phyloP scores from a whole-genome alignment of 2,113 vertebrate species.

The Elaphurus davidianus region DNA sequence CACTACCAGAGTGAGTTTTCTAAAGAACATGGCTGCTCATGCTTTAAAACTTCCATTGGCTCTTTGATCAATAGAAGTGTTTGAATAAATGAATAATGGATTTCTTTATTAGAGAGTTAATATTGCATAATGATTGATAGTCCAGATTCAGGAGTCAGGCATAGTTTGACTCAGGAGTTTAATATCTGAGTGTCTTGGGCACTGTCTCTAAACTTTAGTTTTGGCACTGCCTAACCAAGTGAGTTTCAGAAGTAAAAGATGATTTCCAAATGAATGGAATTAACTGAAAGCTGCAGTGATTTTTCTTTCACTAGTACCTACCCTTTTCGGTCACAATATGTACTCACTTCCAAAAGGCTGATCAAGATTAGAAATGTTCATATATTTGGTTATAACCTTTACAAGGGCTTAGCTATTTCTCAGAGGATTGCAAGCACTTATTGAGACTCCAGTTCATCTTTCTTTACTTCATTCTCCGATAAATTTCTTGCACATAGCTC shows the following conservation, averaged over 20 bases:
- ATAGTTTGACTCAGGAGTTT: not conserved
- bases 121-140: not conserved
- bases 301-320: not conserved
- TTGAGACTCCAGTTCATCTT: conserved; percentile 61
- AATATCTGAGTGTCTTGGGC: not conserved
- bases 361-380: conserved; percentile 46
- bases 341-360: not conserved
- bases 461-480: conserved; percentile 59
- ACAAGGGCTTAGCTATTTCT: conserved; percentile 56
- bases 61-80: not conserved
- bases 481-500: conserved; percentile 66
- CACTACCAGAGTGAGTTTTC: not conserved
- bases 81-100: not conserved
- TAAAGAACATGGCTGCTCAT: not conserved
- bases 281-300: not conserved
- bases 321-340: not conserved
- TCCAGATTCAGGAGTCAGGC: not conserved
- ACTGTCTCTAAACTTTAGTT: not conserved
- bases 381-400: conserved; percentile 55
- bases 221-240: not conserved
- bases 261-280: not conserved
- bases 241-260: not conserved
- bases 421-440: conserved; percentile 62
- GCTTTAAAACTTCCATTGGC: not conserved
- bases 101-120: not conserved